These are phyloP conservation scores for Petrolisthes manimaculis DNA, from an alignment of 2,888 invertebrate genomes.

Conservation along the genomic window DNA sequence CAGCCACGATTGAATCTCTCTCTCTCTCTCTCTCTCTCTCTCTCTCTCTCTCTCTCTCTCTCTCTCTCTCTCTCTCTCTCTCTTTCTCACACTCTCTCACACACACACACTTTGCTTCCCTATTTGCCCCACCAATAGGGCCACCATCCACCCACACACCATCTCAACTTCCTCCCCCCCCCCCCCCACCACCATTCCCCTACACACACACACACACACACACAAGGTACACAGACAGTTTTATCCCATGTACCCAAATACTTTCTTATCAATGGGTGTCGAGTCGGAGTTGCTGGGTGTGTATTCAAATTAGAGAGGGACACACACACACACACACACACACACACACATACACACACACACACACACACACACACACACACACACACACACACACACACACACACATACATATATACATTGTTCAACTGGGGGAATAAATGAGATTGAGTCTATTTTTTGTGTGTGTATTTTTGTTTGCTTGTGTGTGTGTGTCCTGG, in stretches of 20 bases:
- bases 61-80: conserved; percentile 15
- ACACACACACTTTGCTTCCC: background rate
- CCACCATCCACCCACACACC: background rate
- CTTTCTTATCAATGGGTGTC: no score
- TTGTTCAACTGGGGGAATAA: no score
- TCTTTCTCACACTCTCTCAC: background rate
- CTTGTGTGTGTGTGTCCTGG: background rate
- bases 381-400: background rate
- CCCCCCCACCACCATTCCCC: background rate
- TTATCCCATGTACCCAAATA: no score
- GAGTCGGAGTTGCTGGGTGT: no score
- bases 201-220: background rate
- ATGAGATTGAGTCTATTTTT: background rate
- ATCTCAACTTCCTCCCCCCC: background rate
- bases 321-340: background rate
- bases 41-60: conserved; percentile 18
- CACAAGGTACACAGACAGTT: no score
- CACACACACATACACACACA: background rate
- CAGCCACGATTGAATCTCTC: background rate
- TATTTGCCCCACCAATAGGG: background rate
- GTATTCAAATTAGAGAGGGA: no score
- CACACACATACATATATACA: background rate
- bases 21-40: conserved; percentile 17
- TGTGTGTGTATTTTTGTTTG: background rate
- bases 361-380: background rate